These are phyloP conservation scores for Plebejus melissa DNA, from an alignment of 2,888 invertebrate genomes.

Conservation along the genomic window DNA sequence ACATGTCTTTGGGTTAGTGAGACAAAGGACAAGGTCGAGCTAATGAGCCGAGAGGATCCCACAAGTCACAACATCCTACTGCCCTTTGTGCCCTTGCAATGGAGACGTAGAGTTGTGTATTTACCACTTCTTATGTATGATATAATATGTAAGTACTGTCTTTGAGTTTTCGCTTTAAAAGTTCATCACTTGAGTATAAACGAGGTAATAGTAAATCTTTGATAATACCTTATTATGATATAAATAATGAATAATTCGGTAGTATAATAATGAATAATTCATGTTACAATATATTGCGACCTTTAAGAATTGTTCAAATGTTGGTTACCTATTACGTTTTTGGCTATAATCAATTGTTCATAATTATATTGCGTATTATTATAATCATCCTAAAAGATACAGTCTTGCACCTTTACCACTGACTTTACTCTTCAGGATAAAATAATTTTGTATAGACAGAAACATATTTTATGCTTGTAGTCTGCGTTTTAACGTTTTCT, in stretches of 20 bases:
- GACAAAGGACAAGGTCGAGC: conserved; percentile 18
- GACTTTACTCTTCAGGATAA: too few species aligned
- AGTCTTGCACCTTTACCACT: background rate
- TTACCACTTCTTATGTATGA: background rate
- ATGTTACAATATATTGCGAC: background rate
- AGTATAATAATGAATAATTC: too few species aligned
- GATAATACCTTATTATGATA: too few species aligned
- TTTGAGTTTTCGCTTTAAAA: background rate
- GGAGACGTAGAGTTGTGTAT: background rate
- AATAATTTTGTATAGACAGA: too few species aligned
- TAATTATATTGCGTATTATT: background rate
- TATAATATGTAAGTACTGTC: background rate
- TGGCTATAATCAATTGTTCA: too few species aligned
- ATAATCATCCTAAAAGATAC: background rate
- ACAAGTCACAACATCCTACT: background rate
- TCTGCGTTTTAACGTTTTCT: background rate
- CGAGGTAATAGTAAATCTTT: too few species aligned
- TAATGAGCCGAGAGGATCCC: conserved; percentile 11
- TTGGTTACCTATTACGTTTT: too few species aligned
- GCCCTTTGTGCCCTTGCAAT: background rate
- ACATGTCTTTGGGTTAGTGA: conserved; percentile 11
- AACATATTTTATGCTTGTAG: too few species aligned
- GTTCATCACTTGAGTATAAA: background rate
- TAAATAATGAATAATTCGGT: too few species aligned
- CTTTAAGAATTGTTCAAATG: background rate